phyloP scores from a whole-genome alignment of 2,888 invertebrate genomes.

The Caenorhabditis doughertyi region DNA sequence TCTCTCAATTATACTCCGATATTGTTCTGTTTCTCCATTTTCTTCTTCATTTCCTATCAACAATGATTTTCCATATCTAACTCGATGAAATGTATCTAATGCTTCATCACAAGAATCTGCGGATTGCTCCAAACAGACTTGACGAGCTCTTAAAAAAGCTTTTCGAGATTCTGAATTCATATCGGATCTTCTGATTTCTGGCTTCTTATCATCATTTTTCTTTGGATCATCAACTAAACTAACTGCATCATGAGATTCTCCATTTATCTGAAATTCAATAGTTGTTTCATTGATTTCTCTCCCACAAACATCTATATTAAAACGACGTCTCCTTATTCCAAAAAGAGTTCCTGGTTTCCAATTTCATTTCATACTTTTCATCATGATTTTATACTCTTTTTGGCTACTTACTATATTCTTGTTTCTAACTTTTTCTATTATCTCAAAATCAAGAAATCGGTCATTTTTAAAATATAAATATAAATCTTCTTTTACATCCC shows the following conservation, averaged over 20 bases:
- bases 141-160: slow-evolving; percentile 61
- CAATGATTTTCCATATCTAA: slow-evolving; percentile 66
- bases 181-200: slow-evolving; percentile 44
- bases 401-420: neutral
- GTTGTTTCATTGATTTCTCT: slow-evolving; percentile 7
- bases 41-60: slow-evolving; percentile 35
- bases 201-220: neutral
- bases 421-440: neutral
- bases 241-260: slow-evolving; percentile 57
- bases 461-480: too few relatives aligned
- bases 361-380: neutral
- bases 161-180: slow-evolving; percentile 54
- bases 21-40: slow-evolving; percentile 28
- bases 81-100: slow-evolving; percentile 67
- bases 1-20: slow-evolving; percentile 50
- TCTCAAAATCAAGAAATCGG: neutral
- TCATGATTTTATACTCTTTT: neutral
- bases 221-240: slow-evolving; percentile 55
- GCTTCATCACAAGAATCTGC: slow-evolving; percentile 67
- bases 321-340: neutral
- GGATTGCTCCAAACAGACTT: slow-evolving; percentile 64
- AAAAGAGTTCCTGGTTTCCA: too few relatives aligned
- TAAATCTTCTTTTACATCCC: too few relatives aligned
- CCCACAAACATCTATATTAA: neutral
- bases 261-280: slow-evolving; percentile 46